Evolutionary conservation across 2,888 invertebrate species (phyloP), one percentile per base, ranked within the genome.

Genomic region (Caenorhabditis becei): DNA sequence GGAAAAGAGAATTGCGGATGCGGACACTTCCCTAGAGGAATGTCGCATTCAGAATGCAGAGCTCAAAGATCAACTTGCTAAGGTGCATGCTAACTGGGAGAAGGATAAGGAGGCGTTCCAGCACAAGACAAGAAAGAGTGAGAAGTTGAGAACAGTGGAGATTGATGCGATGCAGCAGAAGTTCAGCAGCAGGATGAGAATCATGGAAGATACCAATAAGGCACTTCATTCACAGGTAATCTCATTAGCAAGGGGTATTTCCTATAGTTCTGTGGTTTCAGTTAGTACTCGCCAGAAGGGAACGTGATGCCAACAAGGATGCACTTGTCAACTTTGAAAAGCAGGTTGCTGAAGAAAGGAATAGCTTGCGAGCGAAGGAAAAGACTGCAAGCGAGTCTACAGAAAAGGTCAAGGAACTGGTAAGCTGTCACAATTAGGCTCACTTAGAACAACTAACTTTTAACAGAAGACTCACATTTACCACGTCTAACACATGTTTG

Each of bases 121-220:
- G 23, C 91, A 91, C 78, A 90, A 89, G 62, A 72, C 87, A 4
- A 59, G 90, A 35, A 90, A 91, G 74, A 88, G 89, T 47, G 91
- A 90, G 72, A 91, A 91, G 82, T 82, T 84, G 77, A 79, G 86
- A 71, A 83, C 81, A 1, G 88, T 89, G 18, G 91, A 91, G 69
- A 86, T 88, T 56, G 90, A 91, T 59, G 89, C 91, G 0, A 83
- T 91, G 61, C 91, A 91, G 61, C 88, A 90, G 59, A 91, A 91
- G 80, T 91, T 90, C 83, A 87, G 89, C 11, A 88, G 87, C 41
- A 59, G 91, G 35, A 89, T 91, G 87, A 85, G 89, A 70, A 90
- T 91, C 49, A 91, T 91, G 89, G 91, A 91, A 63, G 91, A 90
- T 44, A 91, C 90, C 16, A 91, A 89, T 80, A 91, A 91, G 74